phyloP scores from a whole-genome alignment of 2,113 vertebrate species.

The Thermophis baileyi region DNA sequence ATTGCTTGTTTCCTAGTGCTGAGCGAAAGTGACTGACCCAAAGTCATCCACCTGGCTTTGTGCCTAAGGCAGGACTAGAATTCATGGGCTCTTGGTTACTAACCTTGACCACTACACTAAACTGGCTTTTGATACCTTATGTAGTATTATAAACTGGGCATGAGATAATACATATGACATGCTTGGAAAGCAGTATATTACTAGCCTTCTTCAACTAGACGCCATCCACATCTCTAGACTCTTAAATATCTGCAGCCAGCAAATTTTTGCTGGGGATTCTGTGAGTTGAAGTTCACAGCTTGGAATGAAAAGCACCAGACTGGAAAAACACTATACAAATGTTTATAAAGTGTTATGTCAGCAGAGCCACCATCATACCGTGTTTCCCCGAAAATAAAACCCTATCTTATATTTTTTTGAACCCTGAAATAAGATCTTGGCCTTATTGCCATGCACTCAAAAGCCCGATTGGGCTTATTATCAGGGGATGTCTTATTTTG shows the following conservation, averaged over 20 bases:
- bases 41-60: not conserved
- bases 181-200: not conserved
- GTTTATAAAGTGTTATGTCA: not conserved
- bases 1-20: not conserved
- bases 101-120: not conserved
- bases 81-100: not conserved
- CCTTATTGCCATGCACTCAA: too few relatives aligned
- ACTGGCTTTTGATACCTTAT: not conserved
- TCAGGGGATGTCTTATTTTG: too few relatives aligned
- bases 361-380: not conserved
- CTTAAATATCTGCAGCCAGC: not conserved
- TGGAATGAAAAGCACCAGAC: not conserved
- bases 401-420: too few relatives aligned
- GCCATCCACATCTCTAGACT: not conserved
- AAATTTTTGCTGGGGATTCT: not conserved
- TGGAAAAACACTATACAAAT: not conserved
- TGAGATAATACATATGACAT: not conserved
- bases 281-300: not conserved
- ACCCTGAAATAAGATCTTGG: too few relatives aligned
- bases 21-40: not conserved
- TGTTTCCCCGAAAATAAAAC: too few relatives aligned
- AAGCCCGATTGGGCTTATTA: too few relatives aligned
- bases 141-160: not conserved
- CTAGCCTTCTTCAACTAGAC: not conserved
- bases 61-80: not conserved